Conservation (phyloP, 2,888 invertebrate species). For the Uropetala carovei region DNA sequence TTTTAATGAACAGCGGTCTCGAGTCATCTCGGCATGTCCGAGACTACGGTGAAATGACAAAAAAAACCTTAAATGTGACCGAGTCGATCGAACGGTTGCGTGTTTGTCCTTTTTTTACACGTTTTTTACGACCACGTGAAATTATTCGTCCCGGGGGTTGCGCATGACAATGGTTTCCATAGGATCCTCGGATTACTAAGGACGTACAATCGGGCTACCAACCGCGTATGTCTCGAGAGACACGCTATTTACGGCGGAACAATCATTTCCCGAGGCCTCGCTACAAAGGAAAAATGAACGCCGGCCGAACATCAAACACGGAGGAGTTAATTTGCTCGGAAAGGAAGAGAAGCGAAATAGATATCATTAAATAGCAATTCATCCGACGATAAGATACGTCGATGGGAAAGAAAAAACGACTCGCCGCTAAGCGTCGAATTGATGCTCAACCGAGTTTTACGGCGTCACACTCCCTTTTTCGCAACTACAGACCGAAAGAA, state of each 20-base stretch:
- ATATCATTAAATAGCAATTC: constrained; percentile 1
- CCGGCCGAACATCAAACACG: neutral
- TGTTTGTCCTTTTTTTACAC: neutral
- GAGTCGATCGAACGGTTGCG: neutral
- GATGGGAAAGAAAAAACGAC: neutral
- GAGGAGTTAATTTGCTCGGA: neutral
- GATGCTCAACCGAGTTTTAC: neutral
- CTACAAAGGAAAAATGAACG: neutral
- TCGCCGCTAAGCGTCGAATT: neutral
- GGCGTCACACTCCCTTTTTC: constrained; percentile 1
- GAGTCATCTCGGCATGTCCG: neutral
- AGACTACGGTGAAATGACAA: neutral
- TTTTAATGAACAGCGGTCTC: neutral
- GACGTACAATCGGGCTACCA: neutral
- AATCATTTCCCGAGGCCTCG: neutral
- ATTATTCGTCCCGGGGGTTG: no score
- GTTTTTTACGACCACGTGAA: neutral
- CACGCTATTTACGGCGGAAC: neutral
- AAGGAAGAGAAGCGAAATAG: neutral
- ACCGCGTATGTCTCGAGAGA: neutral
- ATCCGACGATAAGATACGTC: neutral
- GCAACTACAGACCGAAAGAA: neutral
- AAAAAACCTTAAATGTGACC: neutral
- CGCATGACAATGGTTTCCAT: neutral
- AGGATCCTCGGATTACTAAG: neutral